Conservation (phyloP, 1,140 invertebrate species). For the Wasmannia auropunctata region DNA sequence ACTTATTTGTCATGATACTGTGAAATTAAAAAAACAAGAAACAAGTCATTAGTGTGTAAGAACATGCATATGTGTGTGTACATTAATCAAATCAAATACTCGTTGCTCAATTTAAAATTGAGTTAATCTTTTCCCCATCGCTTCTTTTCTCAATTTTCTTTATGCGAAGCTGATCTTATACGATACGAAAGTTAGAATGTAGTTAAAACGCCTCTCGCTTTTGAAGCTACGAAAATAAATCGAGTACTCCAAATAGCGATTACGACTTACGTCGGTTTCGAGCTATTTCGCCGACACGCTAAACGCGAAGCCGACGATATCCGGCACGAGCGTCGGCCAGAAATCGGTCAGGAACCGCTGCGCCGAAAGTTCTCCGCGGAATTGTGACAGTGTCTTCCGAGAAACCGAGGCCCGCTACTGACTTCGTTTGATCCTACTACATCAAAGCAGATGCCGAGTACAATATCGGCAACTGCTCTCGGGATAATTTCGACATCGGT, state of each 20-base stretch:
- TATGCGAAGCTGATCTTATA: neutral
- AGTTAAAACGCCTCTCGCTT: slow-evolving; percentile 18
- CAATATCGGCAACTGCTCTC: slow-evolving; percentile 12
- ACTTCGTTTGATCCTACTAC: slow-evolving; percentile 18
- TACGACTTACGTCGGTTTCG: slow-evolving; percentile 59
- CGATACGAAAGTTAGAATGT: slow-evolving; percentile 19
- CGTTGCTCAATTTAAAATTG: neutral
- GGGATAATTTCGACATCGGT: slow-evolving; percentile 50
- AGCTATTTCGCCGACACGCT: slow-evolving; percentile 50
- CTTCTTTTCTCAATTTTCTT: neutral
- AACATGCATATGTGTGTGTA: neutral
- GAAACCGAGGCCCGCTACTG: slow-evolving; percentile 41
- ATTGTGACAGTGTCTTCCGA: slow-evolving; percentile 57
- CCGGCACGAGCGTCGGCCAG: neutral
- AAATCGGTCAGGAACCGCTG: slow-evolving; percentile 41
- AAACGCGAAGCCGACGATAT: slow-evolving; percentile 10
- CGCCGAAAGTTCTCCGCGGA: slow-evolving; percentile 56
- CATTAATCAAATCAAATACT: neutral
- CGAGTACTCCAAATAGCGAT: slow-evolving; percentile 66
- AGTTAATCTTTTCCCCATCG: neutral
- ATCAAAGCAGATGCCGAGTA: slow-evolving; percentile 36
- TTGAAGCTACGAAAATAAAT: slow-evolving; percentile 69
- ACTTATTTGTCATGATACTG: neutral
- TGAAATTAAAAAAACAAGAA: neutral
- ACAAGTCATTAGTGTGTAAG: neutral